These are phyloP conservation scores for Bucco capensis DNA, from an alignment of 2,113 vertebrate genomes.

Conservation along the genomic window DNA sequence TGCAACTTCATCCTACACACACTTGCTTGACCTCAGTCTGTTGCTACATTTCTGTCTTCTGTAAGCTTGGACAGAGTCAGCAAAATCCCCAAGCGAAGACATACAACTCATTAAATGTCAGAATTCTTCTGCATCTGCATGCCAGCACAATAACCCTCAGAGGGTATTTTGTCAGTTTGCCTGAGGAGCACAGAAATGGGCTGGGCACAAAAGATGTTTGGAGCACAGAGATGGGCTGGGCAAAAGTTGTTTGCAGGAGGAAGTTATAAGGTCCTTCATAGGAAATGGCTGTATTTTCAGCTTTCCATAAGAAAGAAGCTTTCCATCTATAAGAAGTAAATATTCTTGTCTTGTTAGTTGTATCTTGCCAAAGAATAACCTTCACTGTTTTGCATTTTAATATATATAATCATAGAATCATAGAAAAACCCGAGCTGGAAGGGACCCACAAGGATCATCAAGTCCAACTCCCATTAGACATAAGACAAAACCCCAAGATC, in stretches of 20 bases:
- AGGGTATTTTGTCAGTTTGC: background rate
- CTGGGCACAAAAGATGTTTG: background rate
- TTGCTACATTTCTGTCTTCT: background rate
- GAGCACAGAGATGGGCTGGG: background rate
- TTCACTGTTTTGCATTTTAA: background rate
- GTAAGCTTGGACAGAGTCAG: background rate
- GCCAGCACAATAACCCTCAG: background rate
- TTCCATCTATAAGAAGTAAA: background rate
- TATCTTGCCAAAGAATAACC: background rate
- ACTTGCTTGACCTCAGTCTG: background rate
- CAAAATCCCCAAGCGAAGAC: background rate
- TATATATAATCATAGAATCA: no score
- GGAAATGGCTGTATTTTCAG: background rate
- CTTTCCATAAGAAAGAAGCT: no score
- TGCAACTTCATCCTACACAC: background rate
- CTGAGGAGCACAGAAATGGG: background rate
- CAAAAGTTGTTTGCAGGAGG: background rate
- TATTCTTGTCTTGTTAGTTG: background rate
- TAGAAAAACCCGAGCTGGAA: no score
- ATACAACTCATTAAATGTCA: background rate
- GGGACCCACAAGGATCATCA: no score
- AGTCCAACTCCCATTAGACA: no score
- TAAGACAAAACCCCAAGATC: no score
- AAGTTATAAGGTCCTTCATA: background rate
- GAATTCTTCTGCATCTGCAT: accelerated